Base-by-base conservation (phyloP, 2,888 invertebrate genomes). In the Unio pictorum region DNA sequence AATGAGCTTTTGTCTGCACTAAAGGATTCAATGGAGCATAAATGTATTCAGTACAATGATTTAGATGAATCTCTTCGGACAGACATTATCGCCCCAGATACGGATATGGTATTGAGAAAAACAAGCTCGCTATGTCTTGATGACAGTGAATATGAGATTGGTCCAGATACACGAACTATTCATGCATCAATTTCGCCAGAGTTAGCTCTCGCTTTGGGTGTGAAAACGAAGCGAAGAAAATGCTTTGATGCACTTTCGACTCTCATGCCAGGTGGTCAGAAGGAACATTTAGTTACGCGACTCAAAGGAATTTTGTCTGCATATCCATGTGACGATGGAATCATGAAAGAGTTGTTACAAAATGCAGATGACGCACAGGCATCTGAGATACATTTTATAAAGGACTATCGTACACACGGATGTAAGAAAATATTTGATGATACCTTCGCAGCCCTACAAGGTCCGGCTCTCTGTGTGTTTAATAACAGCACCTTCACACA, bases 331-430 rank as follows among this genome's bases (percentile, higher is more conserved):
- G 88, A 86, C 66, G 78, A 81, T 56, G 82, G 84, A 28, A 79
- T 89, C 28, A 79, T 88, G 67, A 88, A 88, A 72, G 89, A 89
- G 69, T 75, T 89, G 15, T 66, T 89, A 2, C 88, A 88, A 69
- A 88, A 88, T 79, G 86, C 87, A 15, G 87, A 88, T 69, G 87
- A 88, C 75, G 86, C 88, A 8, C 78, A 80, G 20, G 86, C 88
- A 17, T 82, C 87, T 7, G 86, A 86, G 71, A 75, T 88, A 15
- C 78, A 81, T 61, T 86, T 89, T 70, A 81, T 89, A 55, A 82
- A 80, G 64, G 88, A 89, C 66, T 74, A 74, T 20, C 72, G 83
- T 8, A 63, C 55, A 7, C 84, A 87, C 60, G 7, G 30, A 28
- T 59, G 64, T 18, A 63, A 72, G 20, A 59, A 56, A 30, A 56